phyloP scores from a whole-genome alignment of 1,140 invertebrate genomes.

The Bombus superbus region DNA sequence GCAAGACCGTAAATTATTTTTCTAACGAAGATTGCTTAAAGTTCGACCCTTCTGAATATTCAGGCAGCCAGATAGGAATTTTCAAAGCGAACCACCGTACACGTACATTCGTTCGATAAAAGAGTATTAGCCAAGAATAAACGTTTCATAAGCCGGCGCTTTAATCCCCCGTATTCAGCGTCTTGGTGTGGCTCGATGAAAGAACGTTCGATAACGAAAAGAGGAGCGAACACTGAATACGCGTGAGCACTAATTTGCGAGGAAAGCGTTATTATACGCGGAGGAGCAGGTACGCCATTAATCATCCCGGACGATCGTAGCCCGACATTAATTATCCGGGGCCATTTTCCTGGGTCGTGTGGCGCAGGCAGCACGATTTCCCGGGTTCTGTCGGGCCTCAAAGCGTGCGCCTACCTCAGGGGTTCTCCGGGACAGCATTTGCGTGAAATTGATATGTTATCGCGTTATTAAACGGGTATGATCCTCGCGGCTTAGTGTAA shows the following conservation, averaged over 20 bases:
- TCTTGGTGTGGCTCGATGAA: constrained; percentile 43
- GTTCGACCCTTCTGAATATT: background rate
- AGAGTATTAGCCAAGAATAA: constrained; percentile 12
- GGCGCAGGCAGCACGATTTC: constrained; percentile 65
- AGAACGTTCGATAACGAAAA: constrained; percentile 61
- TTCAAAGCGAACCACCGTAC: background rate
- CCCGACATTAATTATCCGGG: constrained; percentile 78
- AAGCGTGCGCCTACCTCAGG: constrained; percentile 62
- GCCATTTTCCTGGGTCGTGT: constrained; percentile 74
- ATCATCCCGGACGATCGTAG: constrained; percentile 73
- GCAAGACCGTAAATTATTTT: background rate
- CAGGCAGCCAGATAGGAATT: background rate
- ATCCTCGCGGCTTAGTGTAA: constrained; percentile 71
- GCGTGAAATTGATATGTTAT: constrained; percentile 79
- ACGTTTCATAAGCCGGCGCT: constrained; percentile 1
- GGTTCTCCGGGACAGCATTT: constrained; percentile 68
- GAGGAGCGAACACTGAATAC: constrained; percentile 58
- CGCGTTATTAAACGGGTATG: constrained; percentile 75
- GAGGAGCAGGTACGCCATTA: constrained; percentile 68
- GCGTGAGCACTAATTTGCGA: constrained; percentile 74
- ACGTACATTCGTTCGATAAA: background rate
- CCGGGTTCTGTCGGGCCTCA: constrained; percentile 59
- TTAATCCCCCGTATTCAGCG: constrained; percentile 24
- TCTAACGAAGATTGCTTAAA: background rate
- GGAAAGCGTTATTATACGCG: constrained; percentile 74